Evolutionary conservation across 2,113 vertebrate species (phyloP), one percentile per base, ranked within the genome.

Genomic region (Epinephelus lanceolatus): DNA sequence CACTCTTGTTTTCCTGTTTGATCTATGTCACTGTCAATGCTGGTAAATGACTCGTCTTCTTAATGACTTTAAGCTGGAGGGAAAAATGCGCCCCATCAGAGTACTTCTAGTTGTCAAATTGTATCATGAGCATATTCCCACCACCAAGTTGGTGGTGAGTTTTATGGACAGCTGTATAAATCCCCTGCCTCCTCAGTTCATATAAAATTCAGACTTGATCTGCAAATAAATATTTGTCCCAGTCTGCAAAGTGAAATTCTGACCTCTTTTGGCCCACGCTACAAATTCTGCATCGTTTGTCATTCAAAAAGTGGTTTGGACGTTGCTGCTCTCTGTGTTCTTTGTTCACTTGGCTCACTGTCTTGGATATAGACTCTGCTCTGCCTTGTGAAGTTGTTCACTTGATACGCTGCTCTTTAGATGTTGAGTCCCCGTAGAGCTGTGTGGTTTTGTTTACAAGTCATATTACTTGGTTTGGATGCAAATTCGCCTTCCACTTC

Each of bases 311-410:
- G 57, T 27, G n/a, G 25, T 85, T 76, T 57, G 70, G 33, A 70
- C 1, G 2, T 17, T 30, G 23, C 51, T 45, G 5, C 52, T n/a
- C 25, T 12, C 33, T 17, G 53, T 3, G 7, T 40, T 14, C 17
- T 65, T 10, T 45, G 10, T 40, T 57, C 25, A n/a, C 11, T 0
- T 59, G 37, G 14, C 71, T 63, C 27, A 15, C 65, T 30, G 27
- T 67, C 60, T 57, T 75, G 52, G 78, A 63, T 49, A 78, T 59
- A 83, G 80, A 87, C 60, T 56, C 55, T 59, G 45, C 27, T 60
- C 40, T 62, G 30, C 80, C 51, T 78, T 65, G 52, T 62, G 33
- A 59, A 53, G 66, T 73, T 65, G 19, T 59, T 57, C 19, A 27
- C 6, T 49, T 69, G 33, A 76, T 21, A 47, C 12, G 42, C 2